Evolutionary conservation across 2,797 vertebrate genomes (phyloP), one percentile per base, ranked within the genome.

Genomic region (Trachops cirrhosus): DNA sequence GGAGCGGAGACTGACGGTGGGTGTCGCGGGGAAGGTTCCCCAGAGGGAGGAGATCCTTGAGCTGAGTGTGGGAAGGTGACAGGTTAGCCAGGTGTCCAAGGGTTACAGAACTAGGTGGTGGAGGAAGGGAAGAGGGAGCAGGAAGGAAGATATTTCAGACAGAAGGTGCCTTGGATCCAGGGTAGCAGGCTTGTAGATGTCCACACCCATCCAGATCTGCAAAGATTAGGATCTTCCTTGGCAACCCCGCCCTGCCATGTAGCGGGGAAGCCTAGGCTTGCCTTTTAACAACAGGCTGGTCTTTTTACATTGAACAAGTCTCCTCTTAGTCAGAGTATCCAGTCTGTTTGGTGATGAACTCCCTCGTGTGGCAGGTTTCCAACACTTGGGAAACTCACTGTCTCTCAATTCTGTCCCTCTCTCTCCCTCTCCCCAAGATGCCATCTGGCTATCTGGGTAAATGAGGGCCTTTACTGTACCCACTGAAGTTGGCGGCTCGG

Each of bases 361-460:
- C 89, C 96, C 83, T 94, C 50, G 0, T 84, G 87, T 94, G 96
- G 92, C 62, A 93, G 79, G 44, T 91, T 93, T 73, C 84, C 57
- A 41, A 57, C 39, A 91, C 22, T 77, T 12, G 26, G 70, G 91
- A 94, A 85, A 79, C 1, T 62, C 77, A 19, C 9, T 18, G n/a
- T 64, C 34, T 89, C 46, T 57, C 74, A 67, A 16, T 75, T 93
- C 80, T 71, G 67, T 22, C 16, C 32, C 6, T 14, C 39, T 57
- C 7, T 8, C 32, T 52, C 46, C 46, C 6, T 71, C 34, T 68
- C 22, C 54, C 24, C 70, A 54, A 92, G 54, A 83, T 32, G 54
- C n/a, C 59, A 15, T 15, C 57, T 54, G 44, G 12, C 44, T 50
- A 9, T 16, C 14, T 83, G n/a, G 71, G n/a, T 79, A 34, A 86